phyloP scores from a whole-genome alignment of 2,797 vertebrate species.

The Jordanella pulchra region DNA sequence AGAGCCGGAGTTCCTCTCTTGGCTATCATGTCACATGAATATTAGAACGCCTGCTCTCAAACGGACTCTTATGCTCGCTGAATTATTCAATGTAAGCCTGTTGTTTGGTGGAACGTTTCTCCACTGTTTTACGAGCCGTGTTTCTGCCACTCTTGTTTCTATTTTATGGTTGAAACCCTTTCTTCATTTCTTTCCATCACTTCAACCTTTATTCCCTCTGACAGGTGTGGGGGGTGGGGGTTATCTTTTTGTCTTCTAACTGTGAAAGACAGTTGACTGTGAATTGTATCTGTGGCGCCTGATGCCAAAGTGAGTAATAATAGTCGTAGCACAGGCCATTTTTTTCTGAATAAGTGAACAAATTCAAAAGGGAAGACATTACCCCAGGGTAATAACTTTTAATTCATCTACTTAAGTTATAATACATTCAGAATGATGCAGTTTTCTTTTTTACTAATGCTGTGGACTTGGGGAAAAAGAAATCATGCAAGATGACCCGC shows the following conservation, averaged over 20 bases:
- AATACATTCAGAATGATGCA: slow-evolving; percentile 36
- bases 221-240: slow-evolving; percentile 26
- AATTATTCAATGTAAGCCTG: slow-evolving; percentile 70
- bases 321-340: slow-evolving; percentile 28
- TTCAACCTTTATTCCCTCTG: slow-evolving; percentile 32
- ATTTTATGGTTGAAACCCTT: slow-evolving; percentile 35
- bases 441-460: slow-evolving; percentile 20
- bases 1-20: slow-evolving; percentile 67
- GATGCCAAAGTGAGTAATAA: slow-evolving; percentile 20
- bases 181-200: slow-evolving; percentile 31
- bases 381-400: not conserved
- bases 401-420: not conserved
- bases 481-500: slow-evolving; percentile 21
- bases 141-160: slow-evolving; percentile 27
- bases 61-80: slow-evolving; percentile 63
- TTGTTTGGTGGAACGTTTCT: slow-evolving; percentile 56
- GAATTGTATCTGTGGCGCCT: slow-evolving; percentile 25
- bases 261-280: slow-evolving; percentile 9
- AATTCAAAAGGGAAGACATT: slow-evolving; percentile 34
- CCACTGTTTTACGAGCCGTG: slow-evolving; percentile 40
- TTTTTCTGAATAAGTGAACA: slow-evolving; percentile 31
- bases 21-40: slow-evolving; percentile 77
- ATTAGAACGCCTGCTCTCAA: slow-evolving; percentile 70
- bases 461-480: slow-evolving; percentile 3
- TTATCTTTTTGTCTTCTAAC: slow-evolving; percentile 7